Conservation (phyloP, 2,113 vertebrate genomes). For the Xiphophorus maculatus region DNA sequence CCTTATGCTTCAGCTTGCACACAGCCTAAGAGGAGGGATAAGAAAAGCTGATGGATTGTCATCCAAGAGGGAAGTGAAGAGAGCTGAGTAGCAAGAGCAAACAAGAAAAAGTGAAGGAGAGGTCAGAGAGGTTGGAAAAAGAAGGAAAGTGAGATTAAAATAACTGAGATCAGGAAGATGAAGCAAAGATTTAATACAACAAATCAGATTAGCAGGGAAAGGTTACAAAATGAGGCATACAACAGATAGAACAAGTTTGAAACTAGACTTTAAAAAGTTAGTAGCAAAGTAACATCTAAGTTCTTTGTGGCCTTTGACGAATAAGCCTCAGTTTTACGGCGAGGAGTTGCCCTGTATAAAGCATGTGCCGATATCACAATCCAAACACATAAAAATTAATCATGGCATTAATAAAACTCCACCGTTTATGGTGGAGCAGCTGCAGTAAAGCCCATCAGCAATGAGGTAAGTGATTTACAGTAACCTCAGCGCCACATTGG, state of each 20-base stretch:
- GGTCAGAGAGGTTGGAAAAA: background rate
- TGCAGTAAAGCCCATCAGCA: constrained; percentile 24
- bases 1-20: constrained; percentile 37
- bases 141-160: background rate
- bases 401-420: constrained; percentile 33
- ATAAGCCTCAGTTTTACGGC: constrained; percentile 16
- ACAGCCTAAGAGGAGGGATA: constrained; percentile 15
- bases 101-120: constrained; percentile 1
- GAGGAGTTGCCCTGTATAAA: constrained; percentile 14
- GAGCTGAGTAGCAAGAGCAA: constrained; percentile 14
- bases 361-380: constrained; percentile 16
- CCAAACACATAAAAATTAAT: constrained; percentile 39
- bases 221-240: background rate
- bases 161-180: background rate
- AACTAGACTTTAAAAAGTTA: constrained; percentile 1
- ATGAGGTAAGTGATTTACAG: background rate
- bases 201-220: background rate
- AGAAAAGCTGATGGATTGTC: constrained; percentile 48
- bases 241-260: too few relatives aligned
- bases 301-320: background rate
- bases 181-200: background rate
- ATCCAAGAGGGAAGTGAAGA: constrained; percentile 32
- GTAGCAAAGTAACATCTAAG: background rate
- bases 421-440: constrained; percentile 16
- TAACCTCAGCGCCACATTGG: background rate